Evolutionary conservation across 2,113 vertebrate species (phyloP).

Genomic region (Tupaia chinensis): DNA sequence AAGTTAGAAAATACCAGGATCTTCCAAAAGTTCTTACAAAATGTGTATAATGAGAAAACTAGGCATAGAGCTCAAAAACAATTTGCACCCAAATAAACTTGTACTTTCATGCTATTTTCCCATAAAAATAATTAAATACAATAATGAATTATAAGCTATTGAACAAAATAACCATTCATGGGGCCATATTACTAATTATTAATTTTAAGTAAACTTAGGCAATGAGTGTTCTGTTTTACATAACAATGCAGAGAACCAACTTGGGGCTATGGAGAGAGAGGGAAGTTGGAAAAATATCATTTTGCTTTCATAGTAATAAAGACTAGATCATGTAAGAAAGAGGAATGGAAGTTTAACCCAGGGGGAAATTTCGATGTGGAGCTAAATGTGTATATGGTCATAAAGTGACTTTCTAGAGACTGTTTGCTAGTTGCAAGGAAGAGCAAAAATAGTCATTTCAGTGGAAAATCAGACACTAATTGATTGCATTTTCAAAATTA

Average conservation of each 20-base stretch:
- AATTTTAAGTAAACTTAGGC: neutral
- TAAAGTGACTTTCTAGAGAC: neutral
- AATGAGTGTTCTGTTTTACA: neutral
- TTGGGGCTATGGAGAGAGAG: neutral
- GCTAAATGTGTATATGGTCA: neutral
- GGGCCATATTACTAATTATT: neutral
- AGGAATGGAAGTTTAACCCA: neutral
- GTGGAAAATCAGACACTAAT: neutral
- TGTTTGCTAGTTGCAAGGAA: neutral
- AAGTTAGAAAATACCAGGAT: neutral
- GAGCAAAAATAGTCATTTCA: neutral
- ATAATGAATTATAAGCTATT: neutral
- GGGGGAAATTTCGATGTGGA: neutral
- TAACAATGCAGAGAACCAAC: neutral
- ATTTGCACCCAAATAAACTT: no score
- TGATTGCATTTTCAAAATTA: constrained; percentile 47
- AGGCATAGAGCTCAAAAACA: no score
- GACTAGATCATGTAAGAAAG: neutral
- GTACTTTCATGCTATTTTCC: no score
- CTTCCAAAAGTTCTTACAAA: no score
- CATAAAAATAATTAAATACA: neutral
- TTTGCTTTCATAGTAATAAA: neutral
- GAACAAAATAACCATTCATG: neutral
- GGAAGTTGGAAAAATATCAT: neutral
- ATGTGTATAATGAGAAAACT: no score